phyloP scores from a whole-genome alignment of 2,888 invertebrate species.

The Cheilosia vernalis region DNA sequence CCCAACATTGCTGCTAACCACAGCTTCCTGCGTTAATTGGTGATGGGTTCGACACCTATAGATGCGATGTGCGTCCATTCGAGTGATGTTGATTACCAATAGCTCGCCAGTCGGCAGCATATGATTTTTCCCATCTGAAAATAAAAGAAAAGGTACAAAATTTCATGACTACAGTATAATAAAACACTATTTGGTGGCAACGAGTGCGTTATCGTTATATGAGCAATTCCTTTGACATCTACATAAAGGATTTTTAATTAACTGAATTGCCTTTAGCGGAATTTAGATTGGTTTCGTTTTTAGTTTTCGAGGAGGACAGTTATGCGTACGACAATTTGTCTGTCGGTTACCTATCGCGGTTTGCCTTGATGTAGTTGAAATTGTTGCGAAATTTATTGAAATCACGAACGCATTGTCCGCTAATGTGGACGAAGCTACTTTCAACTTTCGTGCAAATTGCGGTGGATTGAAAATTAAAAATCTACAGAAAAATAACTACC shows the following conservation, averaged over 20 bases:
- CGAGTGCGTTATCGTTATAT: background rate
- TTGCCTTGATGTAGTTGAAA: no score
- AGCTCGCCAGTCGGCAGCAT: constrained; percentile 86
- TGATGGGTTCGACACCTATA: constrained; percentile 87
- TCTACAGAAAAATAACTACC: no score
- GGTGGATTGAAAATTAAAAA: no score
- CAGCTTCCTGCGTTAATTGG: constrained; percentile 86
- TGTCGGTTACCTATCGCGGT: no score
- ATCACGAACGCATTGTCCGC: no score
- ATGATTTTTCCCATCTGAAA: constrained; percentile 85
- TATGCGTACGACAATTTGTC: no score
- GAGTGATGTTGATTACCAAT: constrained; percentile 86
- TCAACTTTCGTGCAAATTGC: no score
- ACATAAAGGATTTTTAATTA: background rate
- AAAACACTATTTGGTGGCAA: background rate
- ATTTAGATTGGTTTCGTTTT: no score
- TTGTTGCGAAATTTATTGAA: no score
- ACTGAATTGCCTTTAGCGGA: background rate
- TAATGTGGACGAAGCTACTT: no score
- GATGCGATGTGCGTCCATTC: constrained; percentile 85
- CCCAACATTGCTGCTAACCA: constrained; percentile 85
- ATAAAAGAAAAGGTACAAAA: background rate
- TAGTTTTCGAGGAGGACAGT: no score
- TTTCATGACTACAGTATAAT: background rate
- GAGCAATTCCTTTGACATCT: background rate